Evolutionary conservation across 2,113 vertebrate genomes (phyloP), one percentile per base, ranked within the genome.

Genomic region (Prionailurus bengalensis): DNA sequence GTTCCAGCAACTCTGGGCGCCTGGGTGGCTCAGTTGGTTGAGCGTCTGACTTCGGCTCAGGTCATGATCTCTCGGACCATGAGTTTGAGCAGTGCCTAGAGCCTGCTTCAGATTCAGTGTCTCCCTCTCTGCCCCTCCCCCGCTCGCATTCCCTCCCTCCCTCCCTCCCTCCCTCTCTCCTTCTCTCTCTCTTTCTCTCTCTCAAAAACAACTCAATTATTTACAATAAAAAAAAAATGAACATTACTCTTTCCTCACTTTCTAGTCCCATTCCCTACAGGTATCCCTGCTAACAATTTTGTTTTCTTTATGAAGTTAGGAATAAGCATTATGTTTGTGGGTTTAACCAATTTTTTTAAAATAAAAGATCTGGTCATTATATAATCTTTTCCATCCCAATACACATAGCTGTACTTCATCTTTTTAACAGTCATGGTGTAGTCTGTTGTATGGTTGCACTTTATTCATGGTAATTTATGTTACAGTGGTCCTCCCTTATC

Each of bases 291-390:
- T 71, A 96, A 84, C 9, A 78, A 4, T 78, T 70, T 89, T 95
- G 36, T 96, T 87, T 88, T 61, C 85, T 74, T 86, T 73, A 48
- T 48, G 27, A 55, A 90, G 13, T 74, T 96, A 92, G 45, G 83
- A 97, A 89, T 81, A 94, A 89, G 31, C 5, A 55, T 36, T 48
- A 4, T 74, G 25, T 95, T 13, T 95, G 8, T 91, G 48, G 88
- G 83, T 82, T 93, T 85, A 78, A 76, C 33, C 39, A 29, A 33
- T 92, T 93, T 80, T 93, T 95, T 80, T 3, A 70, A 86, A 94
- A 81, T 17, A 74, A 63, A 51, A 53, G 73, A 29, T 65, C 58
- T 55, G 4, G 23, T 89, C 23, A 12, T 90, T 97, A 53, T 48
- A 13, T 94, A 68, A 68, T 95, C 3, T 86, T 90, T 96, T 87